A percentile compares a stretch with the other conserved stretches of the same genome.
These are phyloP conservation scores for Ericerus pela DNA, from an alignment of 1,140 invertebrate genomes.

Conservation along the genomic window DNA sequence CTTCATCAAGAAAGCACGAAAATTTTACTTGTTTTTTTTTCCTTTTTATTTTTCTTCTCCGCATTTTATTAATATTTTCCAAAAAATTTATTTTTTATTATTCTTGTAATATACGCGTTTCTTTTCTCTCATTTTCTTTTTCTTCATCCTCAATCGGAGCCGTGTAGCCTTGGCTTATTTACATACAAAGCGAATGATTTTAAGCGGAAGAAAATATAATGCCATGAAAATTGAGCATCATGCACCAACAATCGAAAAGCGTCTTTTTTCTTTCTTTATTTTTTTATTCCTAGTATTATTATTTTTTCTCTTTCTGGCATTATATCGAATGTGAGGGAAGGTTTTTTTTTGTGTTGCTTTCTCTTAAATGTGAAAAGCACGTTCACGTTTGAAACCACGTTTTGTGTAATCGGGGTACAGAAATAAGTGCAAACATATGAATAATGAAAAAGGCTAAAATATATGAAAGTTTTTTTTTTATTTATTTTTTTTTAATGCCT, in stretches of 20 bases:
- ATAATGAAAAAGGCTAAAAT: conserved; percentile 6
- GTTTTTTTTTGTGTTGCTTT: conserved; percentile 1
- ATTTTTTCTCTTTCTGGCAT: neutral
- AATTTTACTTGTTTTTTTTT: no score
- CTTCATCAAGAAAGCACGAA: no score
- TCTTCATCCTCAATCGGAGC: no score
- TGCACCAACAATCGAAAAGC: conserved; percentile 4
- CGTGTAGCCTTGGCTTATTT: conserved; percentile 6
- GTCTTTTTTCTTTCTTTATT: neutral
- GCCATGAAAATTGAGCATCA: conserved; percentile 11
- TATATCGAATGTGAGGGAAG: neutral
- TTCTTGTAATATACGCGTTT: no score
- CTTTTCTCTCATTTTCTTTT: no score
- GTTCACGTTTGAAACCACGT: neutral
- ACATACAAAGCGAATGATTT: conserved; percentile 8
- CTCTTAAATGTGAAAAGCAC: no score
- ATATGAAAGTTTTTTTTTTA: neutral
- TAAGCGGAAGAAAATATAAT: conserved; percentile 11
- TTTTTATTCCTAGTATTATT: neutral
- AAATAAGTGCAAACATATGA: conserved; percentile 12
- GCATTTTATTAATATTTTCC: no score
- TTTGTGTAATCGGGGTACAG: neutral
- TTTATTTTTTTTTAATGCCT: neutral
- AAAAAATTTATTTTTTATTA: no score
- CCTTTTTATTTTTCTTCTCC: no score